Base-by-base conservation (phyloP, 2,797 vertebrate species). In the Lutjanus campechanus region DNA sequence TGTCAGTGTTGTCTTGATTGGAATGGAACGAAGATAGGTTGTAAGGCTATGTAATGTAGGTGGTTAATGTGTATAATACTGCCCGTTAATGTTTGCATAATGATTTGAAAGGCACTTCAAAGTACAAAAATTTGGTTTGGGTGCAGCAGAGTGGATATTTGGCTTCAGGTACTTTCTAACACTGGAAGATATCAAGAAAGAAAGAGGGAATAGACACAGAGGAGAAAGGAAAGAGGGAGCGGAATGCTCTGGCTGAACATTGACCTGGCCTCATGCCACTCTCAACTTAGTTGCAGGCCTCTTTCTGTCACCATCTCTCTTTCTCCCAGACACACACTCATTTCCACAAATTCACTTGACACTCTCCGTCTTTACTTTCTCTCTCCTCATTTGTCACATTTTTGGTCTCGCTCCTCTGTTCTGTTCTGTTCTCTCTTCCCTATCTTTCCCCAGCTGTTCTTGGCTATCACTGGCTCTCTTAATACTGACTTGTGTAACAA, bases 241-340 rank as follows among this genome's bases (percentile, higher is more conserved):
- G 90, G 91, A 95, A 95, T 94, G 90, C 85, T 81, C 90, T 95
- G 94, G 93, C 92, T 91, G 93, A 94, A 94, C 93, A 93, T 92
- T 80, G 72, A 82, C 78, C 88, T 96, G 94, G 94, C 91, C 68
- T 60, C 47, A 15, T 68, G 83, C 94, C 94, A 90, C 82, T 75
- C 76, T 70, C 71, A 72, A 71, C 86, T 92, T 77, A 79, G 82
- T 83, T 88, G 75, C 85, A 90, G 81, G 71, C 79, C 88, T 84
- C 74, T 76, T 43, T 61, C 55, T 77, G 17, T 88, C 75, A 43
- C 76, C 17, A 4, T 73, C 77, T 61, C 88, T 82, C 81, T 86
- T 72, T 11, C 51, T 22, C 47, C 41, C 13, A 13, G 29, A 29
- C 29, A 71, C 62, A 17, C 73, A 22, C 61, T 77, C 12, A 22